Evolutionary conservation across 2,797 vertebrate species (phyloP).

Genomic region (Sarcoramphus papa): DNA sequence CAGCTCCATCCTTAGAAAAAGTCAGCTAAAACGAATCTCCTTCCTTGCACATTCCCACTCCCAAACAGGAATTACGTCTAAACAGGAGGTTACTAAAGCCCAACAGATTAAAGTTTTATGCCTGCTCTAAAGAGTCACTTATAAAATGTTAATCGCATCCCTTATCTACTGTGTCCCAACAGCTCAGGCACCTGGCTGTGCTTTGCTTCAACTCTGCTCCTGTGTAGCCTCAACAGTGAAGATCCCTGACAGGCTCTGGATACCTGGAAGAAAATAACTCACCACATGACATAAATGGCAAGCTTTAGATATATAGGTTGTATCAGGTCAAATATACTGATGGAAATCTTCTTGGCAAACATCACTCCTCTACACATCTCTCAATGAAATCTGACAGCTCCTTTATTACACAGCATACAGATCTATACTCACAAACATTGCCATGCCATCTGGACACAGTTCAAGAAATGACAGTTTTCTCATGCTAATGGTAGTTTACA

Average conservation of each 20-base stretch:
- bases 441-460: not conserved
- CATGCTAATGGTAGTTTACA: not conserved
- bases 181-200: not conserved
- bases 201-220: not conserved
- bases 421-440: not conserved
- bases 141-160: not conserved
- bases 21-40: not conserved
- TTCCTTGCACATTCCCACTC: not conserved
- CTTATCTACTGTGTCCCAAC: not conserved
- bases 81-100: not conserved
- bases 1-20: not conserved
- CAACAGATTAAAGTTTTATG: slow-evolving; percentile 2
- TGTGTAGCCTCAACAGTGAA: not conserved
- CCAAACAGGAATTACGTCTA: not conserved
- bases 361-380: not conserved
- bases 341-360: not conserved
- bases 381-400: not conserved
- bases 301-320: not conserved
- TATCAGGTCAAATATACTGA: not conserved
- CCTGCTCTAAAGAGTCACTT: not conserved
- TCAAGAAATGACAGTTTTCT: not conserved
- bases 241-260: not conserved
- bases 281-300: not conserved
- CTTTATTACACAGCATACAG: not conserved
- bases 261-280: not conserved